Evolutionary conservation across 2,113 vertebrate species (phyloP).

Genomic region (Dicerorhinus sumatrensis): DNA sequence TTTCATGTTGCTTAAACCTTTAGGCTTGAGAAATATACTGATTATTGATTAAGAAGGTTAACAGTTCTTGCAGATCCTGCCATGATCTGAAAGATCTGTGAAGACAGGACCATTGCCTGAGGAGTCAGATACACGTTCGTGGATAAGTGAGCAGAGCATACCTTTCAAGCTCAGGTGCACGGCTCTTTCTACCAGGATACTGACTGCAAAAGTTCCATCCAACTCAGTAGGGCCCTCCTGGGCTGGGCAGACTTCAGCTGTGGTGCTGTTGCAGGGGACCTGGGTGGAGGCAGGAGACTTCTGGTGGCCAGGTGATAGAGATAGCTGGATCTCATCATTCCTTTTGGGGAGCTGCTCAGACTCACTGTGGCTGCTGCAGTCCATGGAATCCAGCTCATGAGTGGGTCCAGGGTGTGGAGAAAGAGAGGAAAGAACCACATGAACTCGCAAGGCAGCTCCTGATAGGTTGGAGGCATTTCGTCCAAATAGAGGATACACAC

Average conservation of each 20-base stretch:
- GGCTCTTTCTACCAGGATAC: constrained; percentile 93
- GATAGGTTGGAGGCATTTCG: constrained; percentile 91
- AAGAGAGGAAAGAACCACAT: constrained; percentile 85
- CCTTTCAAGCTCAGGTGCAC: constrained; percentile 98
- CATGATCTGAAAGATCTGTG: constrained; percentile 31
- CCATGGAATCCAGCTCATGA: constrained; percentile 52
- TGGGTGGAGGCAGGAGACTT: constrained; percentile 61
- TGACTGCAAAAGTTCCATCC: constrained; percentile 91
- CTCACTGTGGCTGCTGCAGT: constrained; percentile 86
- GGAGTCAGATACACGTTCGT: neutral
- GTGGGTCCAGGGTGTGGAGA: neutral
- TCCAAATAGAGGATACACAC: constrained; percentile 95
- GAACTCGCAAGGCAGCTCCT: constrained; percentile 94
- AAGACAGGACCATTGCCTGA: neutral
- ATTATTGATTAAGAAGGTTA: neutral
- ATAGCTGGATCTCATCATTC: constrained; percentile 47
- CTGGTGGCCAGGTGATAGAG: constrained; percentile 54
- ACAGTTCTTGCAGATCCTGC: neutral
- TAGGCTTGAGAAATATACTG: constrained; percentile 29
- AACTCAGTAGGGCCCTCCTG: neutral
- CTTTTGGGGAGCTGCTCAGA: constrained; percentile 1
- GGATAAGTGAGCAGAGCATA: constrained; percentile 75
- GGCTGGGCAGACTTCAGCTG: constrained; percentile 21
- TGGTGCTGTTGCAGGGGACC: neutral
- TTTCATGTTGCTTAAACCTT: constrained; percentile 39